Conservation (phyloP, 2,797 vertebrate species). For the Petrocephalus sullivani region DNA sequence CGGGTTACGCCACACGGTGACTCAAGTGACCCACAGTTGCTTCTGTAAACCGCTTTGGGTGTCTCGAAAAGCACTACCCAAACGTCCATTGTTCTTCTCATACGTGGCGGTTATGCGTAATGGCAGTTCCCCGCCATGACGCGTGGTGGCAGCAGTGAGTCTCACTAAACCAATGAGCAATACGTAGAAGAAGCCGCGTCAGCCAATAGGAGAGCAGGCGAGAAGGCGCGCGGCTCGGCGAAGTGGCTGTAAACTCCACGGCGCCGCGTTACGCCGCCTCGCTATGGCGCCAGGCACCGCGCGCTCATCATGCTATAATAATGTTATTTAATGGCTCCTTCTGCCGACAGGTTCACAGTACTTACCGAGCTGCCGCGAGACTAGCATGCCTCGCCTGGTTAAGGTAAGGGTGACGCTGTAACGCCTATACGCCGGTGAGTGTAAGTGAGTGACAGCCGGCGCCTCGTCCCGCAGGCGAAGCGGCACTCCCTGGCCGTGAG, state of each 20-base stretch:
- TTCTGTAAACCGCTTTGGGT: not conserved
- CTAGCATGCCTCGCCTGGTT: not conserved
- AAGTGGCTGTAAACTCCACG: not conserved
- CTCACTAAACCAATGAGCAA: too few relatives aligned
- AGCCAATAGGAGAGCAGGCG: not conserved
- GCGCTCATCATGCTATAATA: not conserved
- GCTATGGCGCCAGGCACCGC: not conserved
- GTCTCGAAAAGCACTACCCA: not conserved
- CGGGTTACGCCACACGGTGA: not conserved
- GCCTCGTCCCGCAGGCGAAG: constrained; percentile 25
- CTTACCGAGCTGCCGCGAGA: not conserved
- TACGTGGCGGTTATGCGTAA: not conserved
- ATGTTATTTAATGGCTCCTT: not conserved
- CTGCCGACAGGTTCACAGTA: too few relatives aligned
- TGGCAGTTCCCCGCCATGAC: not conserved
- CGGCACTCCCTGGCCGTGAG: constrained; percentile 14
- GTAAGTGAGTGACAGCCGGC: not conserved
- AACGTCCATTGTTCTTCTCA: not conserved
- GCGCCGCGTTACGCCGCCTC: too few relatives aligned
- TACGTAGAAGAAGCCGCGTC: not conserved
- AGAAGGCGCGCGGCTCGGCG: not conserved
- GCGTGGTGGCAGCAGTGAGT: not conserved
- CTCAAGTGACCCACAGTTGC: not conserved
- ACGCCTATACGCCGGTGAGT: not conserved
- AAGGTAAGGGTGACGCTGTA: not conserved